Base-by-base conservation (phyloP, 2,888 invertebrate species). In the Thera obeliscata region DNA sequence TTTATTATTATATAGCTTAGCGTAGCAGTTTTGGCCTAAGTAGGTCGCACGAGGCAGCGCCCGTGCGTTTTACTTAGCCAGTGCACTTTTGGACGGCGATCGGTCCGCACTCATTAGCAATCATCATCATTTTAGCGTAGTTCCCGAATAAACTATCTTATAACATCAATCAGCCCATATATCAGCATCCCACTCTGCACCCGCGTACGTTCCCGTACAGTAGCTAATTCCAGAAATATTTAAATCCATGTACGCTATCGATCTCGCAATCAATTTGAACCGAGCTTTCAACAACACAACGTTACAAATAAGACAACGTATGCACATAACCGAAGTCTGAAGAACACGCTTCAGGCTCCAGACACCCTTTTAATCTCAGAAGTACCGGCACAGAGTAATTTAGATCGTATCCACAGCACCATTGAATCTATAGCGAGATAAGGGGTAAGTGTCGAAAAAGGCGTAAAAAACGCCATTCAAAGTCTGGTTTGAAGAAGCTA, bases 281-380 rank as follows among this genome's bases (percentile, higher is more conserved):
- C 33, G 1, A 50, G 50, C 22, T 22, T 50, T 41, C 46, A 22
- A 54, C n/a, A 55, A 35, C 46, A 12, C 36, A 41, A 43, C 43
- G 56, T 50, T 38, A 57, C 22, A 64, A 48, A 64, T 66, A 66
- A 66, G n/a, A 64, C 57, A 61, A 65, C 22, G 12, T 57, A 64
- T 22, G 55, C 62, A 57, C 57, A 65, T 61, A 59, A 64, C 61
- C 52, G 69, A 71, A 74, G 73, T 72, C 71, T 71, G 55, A 67
- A 66, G 66, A 64, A 69, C 70, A 76, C 74, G 74, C 91, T 89
- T 76, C 79, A 72, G 88, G 89, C 86, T 73, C 78, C 91, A 91
- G 91, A 92, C 91, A 88, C 90, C 91, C 89, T 85, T 91, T 90
- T 89, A 89, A 90, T 90, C 89, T 87, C 84, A 85, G 85, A 89